Evolutionary conservation across 2,797 vertebrate genomes (phyloP).

Genomic region (Mormyrus hasselquistii): DNA sequence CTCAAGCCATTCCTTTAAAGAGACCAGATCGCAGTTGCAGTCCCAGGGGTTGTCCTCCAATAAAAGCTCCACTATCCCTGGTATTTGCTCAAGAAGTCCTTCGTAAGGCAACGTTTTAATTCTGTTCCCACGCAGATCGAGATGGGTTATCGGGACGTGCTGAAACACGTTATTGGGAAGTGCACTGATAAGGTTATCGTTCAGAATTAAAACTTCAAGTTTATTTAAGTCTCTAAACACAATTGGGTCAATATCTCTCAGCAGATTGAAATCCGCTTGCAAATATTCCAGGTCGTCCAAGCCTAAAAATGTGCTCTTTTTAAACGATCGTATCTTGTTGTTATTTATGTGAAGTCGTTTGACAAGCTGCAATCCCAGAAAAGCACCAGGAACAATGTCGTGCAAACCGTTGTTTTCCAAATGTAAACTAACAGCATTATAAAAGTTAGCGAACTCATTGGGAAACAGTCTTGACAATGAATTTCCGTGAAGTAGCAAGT

Average conservation of each 20-base stretch:
- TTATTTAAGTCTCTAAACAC: conserved; percentile 97
- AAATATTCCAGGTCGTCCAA: conserved; percentile 97
- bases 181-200: conserved; percentile 96
- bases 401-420: conserved; percentile 98
- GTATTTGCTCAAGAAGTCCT: conserved; percentile 94
- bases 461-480: conserved; percentile 96
- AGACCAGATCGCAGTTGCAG: conserved; percentile 90
- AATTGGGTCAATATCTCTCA: conserved; percentile 92
- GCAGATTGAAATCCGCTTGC: conserved; percentile 96
- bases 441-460: conserved; percentile 99
- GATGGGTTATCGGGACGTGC: conserved; percentile 95
- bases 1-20: conserved; percentile 91
- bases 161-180: conserved; percentile 92
- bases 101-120: conserved; percentile 94
- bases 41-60: conserved; percentile 99
- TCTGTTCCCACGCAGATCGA: conserved; percentile 95
- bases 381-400: conserved; percentile 94
- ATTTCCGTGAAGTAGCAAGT: conserved; percentile 95
- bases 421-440: conserved; percentile 97
- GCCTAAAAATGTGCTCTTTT: conserved; percentile 93
- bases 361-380: conserved; percentile 93
- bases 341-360: conserved; percentile 96
- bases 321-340: conserved; percentile 95
- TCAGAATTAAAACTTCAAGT: conserved; percentile 95
- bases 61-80: conserved; percentile 92